Conservation (phyloP, 2,797 vertebrate species). For the Esox lucius region DNA sequence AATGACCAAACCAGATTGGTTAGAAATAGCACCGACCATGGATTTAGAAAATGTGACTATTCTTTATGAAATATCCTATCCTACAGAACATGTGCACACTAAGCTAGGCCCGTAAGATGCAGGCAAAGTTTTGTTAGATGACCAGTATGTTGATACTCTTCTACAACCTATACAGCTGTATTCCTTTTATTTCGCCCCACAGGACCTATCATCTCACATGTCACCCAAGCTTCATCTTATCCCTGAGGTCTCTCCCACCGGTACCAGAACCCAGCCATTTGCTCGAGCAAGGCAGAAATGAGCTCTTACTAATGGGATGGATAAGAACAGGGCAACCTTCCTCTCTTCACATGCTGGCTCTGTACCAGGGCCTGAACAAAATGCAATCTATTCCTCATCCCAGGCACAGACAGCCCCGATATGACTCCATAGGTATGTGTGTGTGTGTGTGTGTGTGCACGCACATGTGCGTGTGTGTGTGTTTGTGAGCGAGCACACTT, state of each 20-base stretch:
- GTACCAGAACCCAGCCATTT: conserved; percentile 28
- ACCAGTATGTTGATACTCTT: not conserved
- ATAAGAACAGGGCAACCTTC: conserved; percentile 34
- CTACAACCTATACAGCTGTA: not conserved
- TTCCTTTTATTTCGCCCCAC: not conserved
- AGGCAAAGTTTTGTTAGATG: not conserved
- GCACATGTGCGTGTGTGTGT: conserved; percentile 8
- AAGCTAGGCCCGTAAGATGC: not conserved
- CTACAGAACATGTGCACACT: not conserved
- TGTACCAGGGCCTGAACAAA: conserved; percentile 31
- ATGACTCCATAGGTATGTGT: conserved; percentile 26
- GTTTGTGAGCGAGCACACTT: conserved; percentile 9
- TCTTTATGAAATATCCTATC: not conserved
- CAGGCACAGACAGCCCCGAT: conserved; percentile 19
- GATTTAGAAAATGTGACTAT: not conserved
- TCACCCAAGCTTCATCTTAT: conserved; percentile 4
- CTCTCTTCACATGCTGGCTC: conserved; percentile 22
- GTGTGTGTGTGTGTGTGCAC: conserved; percentile 10
- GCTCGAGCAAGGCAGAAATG: conserved; percentile 16
- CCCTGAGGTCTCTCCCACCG: conserved; percentile 12
- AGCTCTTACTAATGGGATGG: conserved; percentile 10
- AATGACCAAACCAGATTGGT: not conserved
- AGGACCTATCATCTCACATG: conserved; percentile 20
- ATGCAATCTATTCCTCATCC: conserved; percentile 47
- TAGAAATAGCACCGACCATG: not conserved